Percentiles rank a stretch among this genome's conserved stretches.
These are phyloP conservation scores for Empidonax alnorum DNA, from an alignment of 2,113 vertebrate genomes.

Conservation along the genomic window DNA sequence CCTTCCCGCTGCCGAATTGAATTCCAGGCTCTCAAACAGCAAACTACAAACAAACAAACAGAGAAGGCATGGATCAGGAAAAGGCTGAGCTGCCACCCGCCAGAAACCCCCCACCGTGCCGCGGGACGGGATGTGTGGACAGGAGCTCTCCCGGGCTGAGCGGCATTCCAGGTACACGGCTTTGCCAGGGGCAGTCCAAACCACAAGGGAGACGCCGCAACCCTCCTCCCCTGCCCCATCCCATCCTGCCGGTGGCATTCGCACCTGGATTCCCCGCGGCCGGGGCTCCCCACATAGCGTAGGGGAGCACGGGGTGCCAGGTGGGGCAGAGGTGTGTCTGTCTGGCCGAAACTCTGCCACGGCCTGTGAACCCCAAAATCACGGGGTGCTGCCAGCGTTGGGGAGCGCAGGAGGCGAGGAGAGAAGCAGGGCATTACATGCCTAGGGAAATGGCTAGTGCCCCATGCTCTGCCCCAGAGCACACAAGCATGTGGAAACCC, in stretches of 20 bases:
- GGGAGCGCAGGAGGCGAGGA: rapidly evolving
- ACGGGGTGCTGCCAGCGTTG: rapidly evolving
- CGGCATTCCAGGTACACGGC: rapidly evolving
- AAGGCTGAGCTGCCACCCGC: neutral
- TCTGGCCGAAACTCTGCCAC: neutral
- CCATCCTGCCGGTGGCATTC: neutral
- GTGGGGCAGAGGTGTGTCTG: neutral
- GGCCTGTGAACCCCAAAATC: neutral
- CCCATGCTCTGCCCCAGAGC: rapidly evolving
- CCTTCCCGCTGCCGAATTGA: neutral
- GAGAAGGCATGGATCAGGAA: neutral
- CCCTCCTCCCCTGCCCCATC: neutral
- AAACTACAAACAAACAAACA: constrained; percentile 45
- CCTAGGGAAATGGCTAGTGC: neutral
- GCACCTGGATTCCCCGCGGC: neutral
- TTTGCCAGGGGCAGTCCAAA: neutral
- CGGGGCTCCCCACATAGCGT: neutral
- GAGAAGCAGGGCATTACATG: neutral
- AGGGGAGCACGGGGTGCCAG: rapidly evolving
- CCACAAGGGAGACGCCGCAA: neutral
- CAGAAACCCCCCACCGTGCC: neutral
- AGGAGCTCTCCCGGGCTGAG: neutral
- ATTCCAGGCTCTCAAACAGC: constrained; percentile 25
- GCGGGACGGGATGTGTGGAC: neutral
- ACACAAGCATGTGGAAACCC: neutral